Evolutionary conservation across 2,113 vertebrate species (phyloP).

Genomic region (Junco hyemalis): DNA sequence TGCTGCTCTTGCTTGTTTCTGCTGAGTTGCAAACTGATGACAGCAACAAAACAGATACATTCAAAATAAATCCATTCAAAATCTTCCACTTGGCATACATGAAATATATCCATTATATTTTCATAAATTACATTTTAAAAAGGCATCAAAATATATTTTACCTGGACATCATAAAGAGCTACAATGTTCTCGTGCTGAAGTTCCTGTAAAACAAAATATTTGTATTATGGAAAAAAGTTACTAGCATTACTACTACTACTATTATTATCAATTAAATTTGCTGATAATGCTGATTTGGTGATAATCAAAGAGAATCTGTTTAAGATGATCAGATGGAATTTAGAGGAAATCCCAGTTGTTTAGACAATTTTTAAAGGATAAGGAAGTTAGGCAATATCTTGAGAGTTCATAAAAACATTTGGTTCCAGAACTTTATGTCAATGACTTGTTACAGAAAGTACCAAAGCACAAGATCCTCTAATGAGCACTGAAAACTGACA

Average conservation of each 20-base stretch:
- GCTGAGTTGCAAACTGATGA: neutral
- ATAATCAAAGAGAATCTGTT: neutral
- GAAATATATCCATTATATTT: neutral
- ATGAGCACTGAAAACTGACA: neutral
- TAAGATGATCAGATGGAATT: neutral
- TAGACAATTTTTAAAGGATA: neutral
- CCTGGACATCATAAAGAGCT: slow-evolving; percentile 97
- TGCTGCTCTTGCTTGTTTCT: neutral
- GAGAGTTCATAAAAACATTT: slow-evolving; percentile 4
- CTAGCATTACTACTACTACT: neutral
- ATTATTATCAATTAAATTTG: neutral
- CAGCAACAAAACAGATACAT: neutral
- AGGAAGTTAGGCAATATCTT: neutral
- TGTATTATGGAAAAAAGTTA: neutral
- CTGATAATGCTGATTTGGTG: neutral
- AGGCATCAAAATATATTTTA: slow-evolving; percentile 54
- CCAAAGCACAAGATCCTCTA: neutral
- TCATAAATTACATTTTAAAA: neutral
- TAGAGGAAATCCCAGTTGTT: neutral
- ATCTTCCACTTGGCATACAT: neutral
- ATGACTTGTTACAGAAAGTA: neutral
- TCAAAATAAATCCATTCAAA: neutral
- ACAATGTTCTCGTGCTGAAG: slow-evolving; percentile 99
- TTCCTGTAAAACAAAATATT: slow-evolving; percentile 79
- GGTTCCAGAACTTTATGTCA: neutral